Conservation (phyloP, 1,140 invertebrate genomes). For the Diprion similis region DNA sequence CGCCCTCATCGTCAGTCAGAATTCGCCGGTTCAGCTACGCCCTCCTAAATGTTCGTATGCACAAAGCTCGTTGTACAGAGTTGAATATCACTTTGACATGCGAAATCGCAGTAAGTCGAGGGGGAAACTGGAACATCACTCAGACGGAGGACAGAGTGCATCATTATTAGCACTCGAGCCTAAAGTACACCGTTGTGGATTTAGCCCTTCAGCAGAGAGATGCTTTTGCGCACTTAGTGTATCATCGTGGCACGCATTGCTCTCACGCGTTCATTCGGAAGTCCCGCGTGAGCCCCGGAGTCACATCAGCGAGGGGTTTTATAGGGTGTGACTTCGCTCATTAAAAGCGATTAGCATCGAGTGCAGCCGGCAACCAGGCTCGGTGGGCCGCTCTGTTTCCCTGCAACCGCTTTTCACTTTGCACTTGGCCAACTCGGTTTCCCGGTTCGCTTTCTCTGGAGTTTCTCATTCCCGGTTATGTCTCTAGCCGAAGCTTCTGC, state of each 20-base stretch:
- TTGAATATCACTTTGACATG: neutral
- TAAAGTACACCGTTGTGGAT: neutral
- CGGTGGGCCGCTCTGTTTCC: neutral
- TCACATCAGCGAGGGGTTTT: neutral
- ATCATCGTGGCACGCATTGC: neutral
- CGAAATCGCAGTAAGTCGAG: neutral
- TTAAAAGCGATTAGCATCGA: neutral
- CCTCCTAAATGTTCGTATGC: too few species aligned
- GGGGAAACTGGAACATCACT: neutral
- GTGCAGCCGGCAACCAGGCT: neutral
- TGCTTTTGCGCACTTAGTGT: neutral
- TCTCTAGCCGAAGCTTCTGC: neutral
- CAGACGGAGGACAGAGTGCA: conserved; percentile 26
- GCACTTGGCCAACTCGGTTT: neutral
- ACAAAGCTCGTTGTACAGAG: neutral
- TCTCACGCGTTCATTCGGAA: neutral
- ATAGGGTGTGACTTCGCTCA: conserved; percentile 5
- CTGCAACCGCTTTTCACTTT: neutral
- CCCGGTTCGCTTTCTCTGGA: neutral
- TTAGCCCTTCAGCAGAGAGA: neutral
- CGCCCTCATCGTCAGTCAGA: too few species aligned
- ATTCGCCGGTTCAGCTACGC: too few species aligned
- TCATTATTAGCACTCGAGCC: conserved; percentile 29
- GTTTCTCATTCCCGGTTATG: neutral
- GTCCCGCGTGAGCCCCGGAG: neutral